Percentiles rank a stretch among this genome's conserved stretches.
These are phyloP conservation scores for Cottus gobio DNA, from an alignment of 2,113 vertebrate genomes.

Conservation along the genomic window DNA sequence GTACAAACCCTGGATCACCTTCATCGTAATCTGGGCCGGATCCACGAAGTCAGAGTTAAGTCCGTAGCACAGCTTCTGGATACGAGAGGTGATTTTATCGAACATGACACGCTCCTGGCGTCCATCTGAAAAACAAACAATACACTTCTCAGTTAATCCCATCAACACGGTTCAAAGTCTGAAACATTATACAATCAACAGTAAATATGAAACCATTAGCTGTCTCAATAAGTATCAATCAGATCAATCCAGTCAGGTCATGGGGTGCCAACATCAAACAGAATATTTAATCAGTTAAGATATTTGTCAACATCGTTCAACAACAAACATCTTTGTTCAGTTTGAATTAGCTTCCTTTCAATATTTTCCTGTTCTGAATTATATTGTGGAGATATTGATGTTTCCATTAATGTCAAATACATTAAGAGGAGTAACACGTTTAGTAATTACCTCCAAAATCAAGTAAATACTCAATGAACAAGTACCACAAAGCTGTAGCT, in stretches of 20 bases:
- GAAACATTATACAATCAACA: neutral
- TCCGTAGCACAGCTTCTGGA: constrained; percentile 98
- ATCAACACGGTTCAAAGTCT: neutral
- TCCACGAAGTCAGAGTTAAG: constrained; percentile 97
- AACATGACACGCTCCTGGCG: constrained; percentile 98
- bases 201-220: neutral
- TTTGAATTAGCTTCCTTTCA: neutral
- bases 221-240: neutral
- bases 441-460: neutral
- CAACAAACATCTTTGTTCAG: neutral
- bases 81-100: constrained; percentile 97
- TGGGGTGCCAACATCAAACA: neutral
- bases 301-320: neutral
- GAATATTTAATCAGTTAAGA: neutral
- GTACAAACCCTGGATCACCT: constrained; percentile 97
- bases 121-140: constrained; percentile 85
- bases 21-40: constrained; percentile 98
- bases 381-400: neutral
- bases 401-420: neutral
- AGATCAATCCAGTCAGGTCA: neutral
- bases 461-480: neutral
- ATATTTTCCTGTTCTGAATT: neutral
- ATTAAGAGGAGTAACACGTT: neutral
- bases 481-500: neutral
- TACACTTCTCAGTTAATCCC: neutral